These are phyloP conservation scores for Corvus hawaiiensis DNA, from an alignment of 2,113 vertebrate genomes.

Conservation along the genomic window DNA sequence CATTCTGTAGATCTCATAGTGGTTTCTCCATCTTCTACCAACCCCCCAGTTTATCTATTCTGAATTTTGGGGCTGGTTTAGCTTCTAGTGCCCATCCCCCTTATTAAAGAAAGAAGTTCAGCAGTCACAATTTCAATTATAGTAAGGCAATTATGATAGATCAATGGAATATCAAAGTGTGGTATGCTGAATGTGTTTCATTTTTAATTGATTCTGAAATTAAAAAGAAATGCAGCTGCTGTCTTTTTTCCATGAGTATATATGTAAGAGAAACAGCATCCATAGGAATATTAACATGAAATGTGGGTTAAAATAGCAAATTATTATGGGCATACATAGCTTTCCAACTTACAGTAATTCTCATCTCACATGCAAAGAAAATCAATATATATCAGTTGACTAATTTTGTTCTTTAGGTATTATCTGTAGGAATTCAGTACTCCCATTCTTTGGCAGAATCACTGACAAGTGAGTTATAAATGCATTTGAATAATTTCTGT, in stretches of 20 bases:
- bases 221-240: neutral
- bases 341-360: neutral
- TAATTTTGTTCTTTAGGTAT: neutral
- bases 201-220: neutral
- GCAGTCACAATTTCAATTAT: neutral
- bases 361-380: neutral
- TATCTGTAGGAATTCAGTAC: neutral
- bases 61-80: neutral
- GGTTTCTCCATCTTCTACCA: neutral
- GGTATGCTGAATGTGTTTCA: neutral
- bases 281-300: neutral
- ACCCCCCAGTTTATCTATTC: neutral
- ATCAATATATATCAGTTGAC: neutral
- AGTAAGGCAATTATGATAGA: neutral
- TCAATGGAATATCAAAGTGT: neutral
- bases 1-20: neutral
- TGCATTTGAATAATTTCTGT: neutral
- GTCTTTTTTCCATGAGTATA: neutral
- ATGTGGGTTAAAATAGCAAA: neutral
- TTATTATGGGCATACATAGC: neutral
- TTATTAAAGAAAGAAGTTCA: neutral
- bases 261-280: neutral
- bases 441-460: neutral
- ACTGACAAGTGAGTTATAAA: neutral
- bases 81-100: neutral